Evolutionary conservation across 2,797 vertebrate species (phyloP).

Genomic region (Hippoglossus hippoglossus): DNA sequence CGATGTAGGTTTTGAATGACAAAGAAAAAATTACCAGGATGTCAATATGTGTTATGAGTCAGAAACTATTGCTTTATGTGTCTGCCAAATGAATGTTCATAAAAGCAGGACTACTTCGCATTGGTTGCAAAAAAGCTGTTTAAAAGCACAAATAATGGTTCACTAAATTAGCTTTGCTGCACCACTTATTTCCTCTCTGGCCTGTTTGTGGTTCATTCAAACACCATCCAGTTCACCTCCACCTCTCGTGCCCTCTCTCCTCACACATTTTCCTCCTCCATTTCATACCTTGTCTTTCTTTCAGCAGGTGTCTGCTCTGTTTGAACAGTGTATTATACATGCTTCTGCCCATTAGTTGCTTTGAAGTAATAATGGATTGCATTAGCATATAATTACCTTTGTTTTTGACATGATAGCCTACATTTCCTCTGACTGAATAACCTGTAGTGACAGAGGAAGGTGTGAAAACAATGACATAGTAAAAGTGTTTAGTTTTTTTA

Average conservation of each 20-base stretch:
- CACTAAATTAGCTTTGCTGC: neutral
- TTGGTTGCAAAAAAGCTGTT: slow-evolving; percentile 5
- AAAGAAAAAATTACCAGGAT: neutral
- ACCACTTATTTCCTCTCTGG: neutral
- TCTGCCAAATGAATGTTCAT: neutral
- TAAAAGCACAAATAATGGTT: slow-evolving; percentile 6
- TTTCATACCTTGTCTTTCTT: neutral
- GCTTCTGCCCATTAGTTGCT: neutral
- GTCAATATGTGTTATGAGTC: slow-evolving; percentile 6
- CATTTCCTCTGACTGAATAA: neutral
- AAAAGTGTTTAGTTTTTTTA: no score
- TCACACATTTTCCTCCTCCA: neutral
- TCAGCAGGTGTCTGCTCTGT: neutral
- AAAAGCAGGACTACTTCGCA: neutral
- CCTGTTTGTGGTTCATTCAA: neutral
- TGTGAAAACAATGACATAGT: no score
- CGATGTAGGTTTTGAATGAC: neutral
- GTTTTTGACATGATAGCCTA: neutral
- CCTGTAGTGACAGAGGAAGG: no score
- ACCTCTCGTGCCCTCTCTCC: neutral
- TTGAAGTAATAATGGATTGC: neutral
- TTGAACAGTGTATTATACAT: neutral
- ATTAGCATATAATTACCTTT: slow-evolving; percentile 4
- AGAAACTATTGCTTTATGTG: neutral
- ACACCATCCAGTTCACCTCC: neutral